Percentiles rank a stretch among this genome's conserved stretches.
phyloP scores from a whole-genome alignment of 2,797 vertebrate genomes.

The Simalia tracyae region DNA sequence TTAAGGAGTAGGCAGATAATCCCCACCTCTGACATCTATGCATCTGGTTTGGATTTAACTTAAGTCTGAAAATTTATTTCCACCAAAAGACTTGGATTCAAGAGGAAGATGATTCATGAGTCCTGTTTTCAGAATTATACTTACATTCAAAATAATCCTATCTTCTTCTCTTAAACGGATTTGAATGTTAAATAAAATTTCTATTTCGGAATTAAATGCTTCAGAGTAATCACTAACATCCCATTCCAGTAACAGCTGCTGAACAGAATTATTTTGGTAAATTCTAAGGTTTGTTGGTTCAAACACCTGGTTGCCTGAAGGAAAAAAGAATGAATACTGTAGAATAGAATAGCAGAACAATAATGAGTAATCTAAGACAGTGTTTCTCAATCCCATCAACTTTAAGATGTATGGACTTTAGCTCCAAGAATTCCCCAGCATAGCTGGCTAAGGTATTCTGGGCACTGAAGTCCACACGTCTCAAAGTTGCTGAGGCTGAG shows the following conservation, averaged over 20 bases:
- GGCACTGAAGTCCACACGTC: background rate
- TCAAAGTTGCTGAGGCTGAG: background rate
- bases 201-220: slow-evolving; percentile 32
- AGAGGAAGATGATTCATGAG: background rate
- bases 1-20: background rate
- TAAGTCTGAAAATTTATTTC: background rate
- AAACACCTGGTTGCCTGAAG: slow-evolving; percentile 50
- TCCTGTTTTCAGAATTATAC: slow-evolving; percentile 39
- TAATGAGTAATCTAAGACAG: background rate
- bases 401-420: background rate
- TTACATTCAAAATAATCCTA: slow-evolving; percentile 65
- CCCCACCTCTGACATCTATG: background rate
- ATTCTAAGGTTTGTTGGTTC: slow-evolving; percentile 40
- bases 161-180: slow-evolving; percentile 47
- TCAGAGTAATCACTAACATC: slow-evolving; percentile 41
- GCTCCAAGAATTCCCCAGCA: background rate
- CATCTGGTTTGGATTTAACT: background rate
- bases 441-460: background rate
- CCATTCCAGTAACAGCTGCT: slow-evolving; percentile 71
- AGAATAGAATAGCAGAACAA: slow-evolving; percentile 4
- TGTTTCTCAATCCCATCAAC: background rate
- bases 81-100: background rate
- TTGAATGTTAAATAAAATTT: slow-evolving; percentile 73
- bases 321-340: slow-evolving; percentile 28
- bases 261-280: slow-evolving; percentile 48